Base-by-base conservation (phyloP, 2,797 vertebrate genomes). In the Sorex maritimensis region DNA sequence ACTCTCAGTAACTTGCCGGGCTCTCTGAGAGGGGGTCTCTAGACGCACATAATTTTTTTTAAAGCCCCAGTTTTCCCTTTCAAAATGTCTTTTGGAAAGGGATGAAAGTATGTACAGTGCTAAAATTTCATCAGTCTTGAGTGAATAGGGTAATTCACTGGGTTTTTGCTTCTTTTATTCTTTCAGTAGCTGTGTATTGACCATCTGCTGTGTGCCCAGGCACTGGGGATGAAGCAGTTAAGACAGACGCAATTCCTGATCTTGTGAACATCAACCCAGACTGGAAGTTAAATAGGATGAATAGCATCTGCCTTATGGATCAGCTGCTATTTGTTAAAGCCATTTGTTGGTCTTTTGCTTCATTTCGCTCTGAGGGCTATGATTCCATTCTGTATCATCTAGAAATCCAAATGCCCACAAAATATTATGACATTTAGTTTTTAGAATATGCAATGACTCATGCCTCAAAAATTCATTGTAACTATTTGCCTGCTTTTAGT, bases 311-410 rank as follows among this genome's bases (percentile, higher is more conserved):
- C 68, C 92, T 85, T 63, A 44, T 81, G 67, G n/a, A 21, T 83
- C 19, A 23, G 88, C 34, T 68, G 21, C 77, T 86, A 21, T 75
- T 78, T 44, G 41, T 44, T 44, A 81, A n/a, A 71, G 23, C 38
- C 55, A 55, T 65, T 63, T n/a, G 44, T 79, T 80, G 23, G 34
- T 17, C 10, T 91, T 92, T 87, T 82, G 52, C 21, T 61, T 92
- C 24, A 73, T 82, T 30, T 90, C 49, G 65, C 83, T 88, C 49
- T 92, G 44, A 92, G 65, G 86, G 44, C 82, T 94, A 23, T 71
- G 46, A 58, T 82, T 93, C 58, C 41, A 77, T 17, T 79, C 44
- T 68, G 1, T 73, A 81, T 87, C 19, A 2, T 78, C 12, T 69
- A 34, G 63, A 84, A 90, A 55, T 86, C 13, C 44, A 84, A 94